Percentiles rank a stretch among this genome's conserved stretches.
Evolutionary conservation across 2,797 vertebrate species (phyloP).

Genomic region (Trematomus bernacchii): DNA sequence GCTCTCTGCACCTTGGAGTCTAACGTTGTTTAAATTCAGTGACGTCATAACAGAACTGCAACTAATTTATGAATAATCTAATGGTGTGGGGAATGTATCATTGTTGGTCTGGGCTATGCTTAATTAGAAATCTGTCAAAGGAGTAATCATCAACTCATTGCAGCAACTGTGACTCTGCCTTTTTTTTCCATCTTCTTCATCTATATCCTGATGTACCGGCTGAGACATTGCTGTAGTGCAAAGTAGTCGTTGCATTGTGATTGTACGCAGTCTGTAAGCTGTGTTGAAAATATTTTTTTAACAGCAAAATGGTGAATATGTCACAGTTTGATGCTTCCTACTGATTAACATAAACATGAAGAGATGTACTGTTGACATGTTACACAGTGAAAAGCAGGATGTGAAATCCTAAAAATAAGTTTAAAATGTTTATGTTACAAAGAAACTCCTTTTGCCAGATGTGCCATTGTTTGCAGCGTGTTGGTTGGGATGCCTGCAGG

Average conservation of each 20-base stretch:
- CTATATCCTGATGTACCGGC: neutral
- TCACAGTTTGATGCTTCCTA: constrained; percentile 50
- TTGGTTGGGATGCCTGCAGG: constrained; percentile 45
- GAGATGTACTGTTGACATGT: too few species aligned
- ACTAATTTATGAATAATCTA: too few species aligned
- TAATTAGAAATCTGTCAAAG: constrained; percentile 38
- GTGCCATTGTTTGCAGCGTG: constrained; percentile 60
- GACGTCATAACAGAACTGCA: too few species aligned
- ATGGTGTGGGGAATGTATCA: constrained; percentile 10
- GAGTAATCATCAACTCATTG: constrained; percentile 48
- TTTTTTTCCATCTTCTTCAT: neutral
- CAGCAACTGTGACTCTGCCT: neutral
- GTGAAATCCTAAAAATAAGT: constrained; percentile 3
- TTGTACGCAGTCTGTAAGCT: neutral
- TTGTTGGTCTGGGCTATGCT: constrained; percentile 18
- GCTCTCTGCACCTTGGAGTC: constrained; percentile 15
- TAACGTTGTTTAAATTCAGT: neutral
- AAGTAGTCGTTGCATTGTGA: neutral
- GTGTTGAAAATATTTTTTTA: neutral
- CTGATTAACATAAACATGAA: neutral
- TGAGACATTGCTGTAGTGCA: neutral
- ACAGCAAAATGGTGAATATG: neutral
- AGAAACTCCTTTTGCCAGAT: constrained; percentile 52
- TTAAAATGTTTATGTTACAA: neutral
- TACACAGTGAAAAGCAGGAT: neutral